phyloP scores from a whole-genome alignment of 2,888 invertebrate species.

The Embidobia sp. region DNA sequence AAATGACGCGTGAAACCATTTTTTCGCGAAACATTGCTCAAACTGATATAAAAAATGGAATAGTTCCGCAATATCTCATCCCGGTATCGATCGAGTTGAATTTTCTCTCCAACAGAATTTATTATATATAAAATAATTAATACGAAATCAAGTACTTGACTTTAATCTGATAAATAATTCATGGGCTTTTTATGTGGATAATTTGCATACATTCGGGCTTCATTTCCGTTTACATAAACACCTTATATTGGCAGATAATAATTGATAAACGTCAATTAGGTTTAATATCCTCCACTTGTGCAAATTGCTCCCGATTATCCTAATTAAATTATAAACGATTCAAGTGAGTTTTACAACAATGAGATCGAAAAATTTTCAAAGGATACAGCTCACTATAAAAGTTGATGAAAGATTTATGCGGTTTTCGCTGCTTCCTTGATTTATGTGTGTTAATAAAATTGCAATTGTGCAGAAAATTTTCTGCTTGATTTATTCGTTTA shows the following conservation, averaged over 20 bases:
- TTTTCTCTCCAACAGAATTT: constrained; percentile 16
- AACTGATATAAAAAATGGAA: no score
- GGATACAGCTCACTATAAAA: neutral
- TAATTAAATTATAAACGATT: constrained; percentile 31
- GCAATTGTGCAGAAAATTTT: no score
- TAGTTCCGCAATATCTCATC: neutral
- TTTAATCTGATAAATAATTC: constrained; percentile 40
- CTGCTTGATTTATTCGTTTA: no score
- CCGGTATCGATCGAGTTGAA: neutral
- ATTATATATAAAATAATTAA: constrained; percentile 26
- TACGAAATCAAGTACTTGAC: neutral
- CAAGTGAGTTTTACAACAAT: neutral
- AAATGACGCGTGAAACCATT: no score
- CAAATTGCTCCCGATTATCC: constrained; percentile 11
- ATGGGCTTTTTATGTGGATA: constrained; percentile 24
- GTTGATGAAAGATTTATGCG: no score
- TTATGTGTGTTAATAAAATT: no score
- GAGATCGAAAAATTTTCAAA: constrained; percentile 2
- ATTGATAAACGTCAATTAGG: constrained; percentile 35
- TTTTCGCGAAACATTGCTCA: no score
- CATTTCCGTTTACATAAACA: constrained; percentile 27
- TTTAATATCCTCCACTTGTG: neutral
- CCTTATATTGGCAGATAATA: constrained; percentile 37
- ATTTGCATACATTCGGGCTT: constrained; percentile 24
- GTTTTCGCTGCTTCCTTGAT: no score